phyloP scores from a whole-genome alignment of 2,797 vertebrate genomes.

The Sebastes diploproa region DNA sequence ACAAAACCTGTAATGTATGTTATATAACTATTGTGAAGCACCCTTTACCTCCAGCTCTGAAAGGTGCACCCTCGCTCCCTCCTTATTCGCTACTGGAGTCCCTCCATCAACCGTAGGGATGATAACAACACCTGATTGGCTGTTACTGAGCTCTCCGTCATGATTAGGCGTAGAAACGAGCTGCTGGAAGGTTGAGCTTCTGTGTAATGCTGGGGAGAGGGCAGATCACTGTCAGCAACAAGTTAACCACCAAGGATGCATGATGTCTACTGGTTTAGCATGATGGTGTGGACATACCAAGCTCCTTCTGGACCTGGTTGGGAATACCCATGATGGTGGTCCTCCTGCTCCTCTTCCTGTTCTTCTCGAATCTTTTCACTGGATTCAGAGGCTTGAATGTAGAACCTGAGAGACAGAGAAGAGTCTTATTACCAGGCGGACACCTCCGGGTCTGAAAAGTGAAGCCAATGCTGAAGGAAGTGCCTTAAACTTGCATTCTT shows the following conservation, averaged over 20 bases:
- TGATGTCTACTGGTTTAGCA: neutral
- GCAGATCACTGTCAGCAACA: constrained; percentile 5
- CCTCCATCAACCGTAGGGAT: constrained; percentile 89
- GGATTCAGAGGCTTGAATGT: constrained; percentile 85
- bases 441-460: too few species aligned
- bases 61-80: constrained; percentile 86
- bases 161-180: constrained; percentile 48
- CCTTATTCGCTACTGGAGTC: constrained; percentile 56
- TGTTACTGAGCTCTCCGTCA: constrained; percentile 33
- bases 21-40: neutral
- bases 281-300: constrained; percentile 80
- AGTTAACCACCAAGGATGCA: neutral
- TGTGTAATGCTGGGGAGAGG: constrained; percentile 73
- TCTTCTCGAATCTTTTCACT: constrained; percentile 77
- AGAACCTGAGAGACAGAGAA: constrained; percentile 69
- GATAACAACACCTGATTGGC: constrained; percentile 62
- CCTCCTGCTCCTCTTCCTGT: constrained; percentile 86
- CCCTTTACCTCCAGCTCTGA: constrained; percentile 83
- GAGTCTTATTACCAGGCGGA: neutral
- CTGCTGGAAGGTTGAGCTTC: constrained; percentile 71
- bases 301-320: constrained; percentile 94
- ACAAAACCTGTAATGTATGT: neutral
- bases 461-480: too few species aligned
- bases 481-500: too few species aligned
- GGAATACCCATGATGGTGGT: constrained; percentile 97